Percentiles rank a stretch among this genome's conserved stretches.
These are phyloP conservation scores for Pocillopora grandis DNA, from an alignment of 92 coral and sea anemone species.

Conservation along the genomic window DNA sequence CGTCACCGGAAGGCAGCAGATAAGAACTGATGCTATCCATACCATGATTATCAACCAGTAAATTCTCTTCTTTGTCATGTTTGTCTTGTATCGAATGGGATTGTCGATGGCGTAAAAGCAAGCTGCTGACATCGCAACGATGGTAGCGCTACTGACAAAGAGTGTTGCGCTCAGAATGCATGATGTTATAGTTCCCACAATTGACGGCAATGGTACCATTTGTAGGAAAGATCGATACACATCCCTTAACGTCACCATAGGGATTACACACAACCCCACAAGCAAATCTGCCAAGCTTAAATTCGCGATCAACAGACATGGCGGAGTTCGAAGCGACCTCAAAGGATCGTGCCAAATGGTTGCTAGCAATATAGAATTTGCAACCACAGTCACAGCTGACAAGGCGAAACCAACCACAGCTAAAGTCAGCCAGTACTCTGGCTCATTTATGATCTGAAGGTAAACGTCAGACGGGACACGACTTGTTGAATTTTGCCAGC, in stretches of 20 bases:
- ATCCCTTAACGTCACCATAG: conserved; percentile 30
- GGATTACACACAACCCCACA: conserved; percentile 25
- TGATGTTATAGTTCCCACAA: background rate
- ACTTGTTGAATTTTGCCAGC: conserved; percentile 9
- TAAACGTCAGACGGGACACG: conserved; percentile 7
- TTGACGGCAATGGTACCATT: conserved; percentile 5
- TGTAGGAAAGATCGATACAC: conserved; percentile 15
- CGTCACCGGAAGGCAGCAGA: conserved; percentile 49
- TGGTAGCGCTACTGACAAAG: conserved; percentile 48
- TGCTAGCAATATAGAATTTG: conserved; percentile 5
- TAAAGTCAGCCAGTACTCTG: conserved; percentile 8
- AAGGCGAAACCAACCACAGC: conserved; percentile 23
- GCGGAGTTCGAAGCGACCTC: conserved; percentile 26
- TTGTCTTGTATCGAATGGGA: conserved; percentile 36
- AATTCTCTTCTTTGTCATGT: conserved; percentile 29
- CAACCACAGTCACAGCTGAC: background rate
- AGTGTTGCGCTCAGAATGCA: conserved; percentile 38
- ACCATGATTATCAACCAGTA: conserved; percentile 9
- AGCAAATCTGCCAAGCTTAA: conserved; percentile 27
- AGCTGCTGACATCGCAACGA: conserved; percentile 41
- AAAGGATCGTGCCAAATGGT: conserved; percentile 23
- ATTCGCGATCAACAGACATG: conserved; percentile 42
- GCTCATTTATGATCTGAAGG: conserved; percentile 22
- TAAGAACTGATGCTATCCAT: conserved; percentile 39
- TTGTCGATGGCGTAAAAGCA: conserved; percentile 47